A percentile compares a stretch with the other conserved stretches of the same genome.
Evolutionary conservation across 2,113 vertebrate genomes (phyloP).

Genomic region (Sander lucioperca): DNA sequence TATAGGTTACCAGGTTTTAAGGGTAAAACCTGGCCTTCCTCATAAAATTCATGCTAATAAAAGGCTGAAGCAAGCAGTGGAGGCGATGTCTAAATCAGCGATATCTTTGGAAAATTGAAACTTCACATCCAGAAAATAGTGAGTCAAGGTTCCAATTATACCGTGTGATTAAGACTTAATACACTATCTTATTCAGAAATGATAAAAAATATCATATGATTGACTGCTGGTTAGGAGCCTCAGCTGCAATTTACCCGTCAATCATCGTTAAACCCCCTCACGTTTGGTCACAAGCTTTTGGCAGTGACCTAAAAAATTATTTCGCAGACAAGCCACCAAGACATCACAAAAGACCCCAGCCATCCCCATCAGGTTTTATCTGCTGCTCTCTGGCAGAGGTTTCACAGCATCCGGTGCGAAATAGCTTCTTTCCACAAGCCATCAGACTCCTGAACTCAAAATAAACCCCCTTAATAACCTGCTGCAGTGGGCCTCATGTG

Average conservation of each 20-base stretch:
- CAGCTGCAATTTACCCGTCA: slow-evolving; percentile 32
- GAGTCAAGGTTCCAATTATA: slow-evolving; percentile 5
- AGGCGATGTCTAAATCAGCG: neutral
- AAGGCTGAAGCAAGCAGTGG: neutral
- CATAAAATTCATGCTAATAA: neutral
- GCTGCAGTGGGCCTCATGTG: no score
- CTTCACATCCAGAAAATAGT: slow-evolving; percentile 10
- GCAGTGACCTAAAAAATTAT: slow-evolving; percentile 44
- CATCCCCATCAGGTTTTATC: no score
- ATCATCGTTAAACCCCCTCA: neutral
- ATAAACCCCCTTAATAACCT: no score
- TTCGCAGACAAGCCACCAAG: slow-evolving; percentile 46
- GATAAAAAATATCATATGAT: neutral
- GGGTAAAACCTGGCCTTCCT: neutral
- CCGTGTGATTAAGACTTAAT: neutral
- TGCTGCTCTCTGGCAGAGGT: no score
- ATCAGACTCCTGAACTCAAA: no score
- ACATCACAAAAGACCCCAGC: no score
- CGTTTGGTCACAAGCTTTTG: slow-evolving; percentile 22
- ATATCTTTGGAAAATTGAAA: neutral
- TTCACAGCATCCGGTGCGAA: no score
- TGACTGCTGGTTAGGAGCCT: slow-evolving; percentile 6
- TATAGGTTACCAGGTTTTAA: neutral
- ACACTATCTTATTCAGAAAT: neutral
- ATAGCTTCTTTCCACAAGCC: no score